Evolutionary conservation across 1,140 invertebrate genomes (phyloP).

Genomic region (Fragariocoptes setiger): DNA sequence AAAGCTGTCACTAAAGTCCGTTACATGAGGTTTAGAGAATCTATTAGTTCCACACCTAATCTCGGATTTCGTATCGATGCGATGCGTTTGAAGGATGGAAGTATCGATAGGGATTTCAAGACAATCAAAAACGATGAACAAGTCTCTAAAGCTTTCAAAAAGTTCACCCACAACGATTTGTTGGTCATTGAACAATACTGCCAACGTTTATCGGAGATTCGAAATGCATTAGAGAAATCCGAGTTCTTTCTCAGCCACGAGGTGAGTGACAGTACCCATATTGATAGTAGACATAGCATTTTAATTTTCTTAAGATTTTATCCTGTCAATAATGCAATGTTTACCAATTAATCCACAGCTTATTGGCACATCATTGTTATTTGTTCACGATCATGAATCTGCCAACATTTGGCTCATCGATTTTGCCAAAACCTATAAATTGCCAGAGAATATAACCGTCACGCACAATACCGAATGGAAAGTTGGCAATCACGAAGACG

Average conservation of each 20-base stretch:
- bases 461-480: conserved; percentile 54
- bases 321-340: not conserved
- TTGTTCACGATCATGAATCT: conserved; percentile 60
- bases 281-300: not conserved
- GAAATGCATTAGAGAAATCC: conserved; percentile 15
- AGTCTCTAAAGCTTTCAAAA: conserved; percentile 41
- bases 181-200: too few species aligned
- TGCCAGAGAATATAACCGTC: conserved; percentile 37
- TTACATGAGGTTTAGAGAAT: conserved; percentile 92
- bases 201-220: conserved; percentile 14
- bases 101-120: conserved; percentile 75
- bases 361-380: conserved; percentile 80
- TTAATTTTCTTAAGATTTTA: not conserved
- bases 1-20: conserved; percentile 74
- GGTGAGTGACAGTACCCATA: conserved; percentile 10
- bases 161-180: conserved; percentile 45
- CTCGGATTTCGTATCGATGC: conserved; percentile 87
- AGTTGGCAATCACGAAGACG: conserved; percentile 90
- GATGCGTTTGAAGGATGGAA: conserved; percentile 46
- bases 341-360: conserved; percentile 25
- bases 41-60: conserved; percentile 73
- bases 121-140: conserved; percentile 53
- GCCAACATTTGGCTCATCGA: conserved; percentile 89
- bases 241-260: conserved; percentile 18
- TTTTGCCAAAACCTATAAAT: conserved; percentile 68